Conservation (phyloP, 2,113 vertebrate genomes). For the Leptosomus discolor region DNA sequence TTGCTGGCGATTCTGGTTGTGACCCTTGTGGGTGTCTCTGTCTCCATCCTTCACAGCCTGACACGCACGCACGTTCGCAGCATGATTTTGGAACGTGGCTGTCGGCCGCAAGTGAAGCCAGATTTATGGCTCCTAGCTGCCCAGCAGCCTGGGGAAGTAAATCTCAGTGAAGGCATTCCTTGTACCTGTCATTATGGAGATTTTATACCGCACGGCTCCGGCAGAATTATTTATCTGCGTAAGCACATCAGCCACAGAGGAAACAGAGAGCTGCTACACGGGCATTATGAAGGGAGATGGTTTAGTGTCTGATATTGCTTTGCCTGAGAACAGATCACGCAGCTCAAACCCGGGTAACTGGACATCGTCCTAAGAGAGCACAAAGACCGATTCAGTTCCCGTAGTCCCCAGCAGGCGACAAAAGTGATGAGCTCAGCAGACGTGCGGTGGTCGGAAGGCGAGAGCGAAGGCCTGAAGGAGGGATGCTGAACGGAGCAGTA, state of each 20-base stretch:
- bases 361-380: neutral
- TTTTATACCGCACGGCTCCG: neutral
- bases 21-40: fast-evolving
- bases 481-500: fast-evolving
- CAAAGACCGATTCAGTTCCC: fast-evolving
- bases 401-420: fast-evolving
- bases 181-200: neutral
- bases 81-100: neutral
- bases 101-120: neutral
- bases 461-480: neutral
- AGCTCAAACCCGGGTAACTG: neutral
- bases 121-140: neutral
- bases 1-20: neutral
- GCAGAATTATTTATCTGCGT: neutral
- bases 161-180: conserved; percentile 8
- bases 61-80: neutral
- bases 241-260: neutral
- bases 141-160: neutral
- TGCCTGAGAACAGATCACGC: neutral
- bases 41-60: neutral
- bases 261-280: neutral
- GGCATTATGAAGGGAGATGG: neutral
- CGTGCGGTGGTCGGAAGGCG: fast-evolving
- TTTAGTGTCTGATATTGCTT: neutral
- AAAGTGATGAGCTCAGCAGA: fast-evolving